Percentiles rank a stretch among this genome's conserved stretches.
Evolutionary conservation across 2,797 vertebrate genomes (phyloP).

Genomic region (Podarcis siculus): DNA sequence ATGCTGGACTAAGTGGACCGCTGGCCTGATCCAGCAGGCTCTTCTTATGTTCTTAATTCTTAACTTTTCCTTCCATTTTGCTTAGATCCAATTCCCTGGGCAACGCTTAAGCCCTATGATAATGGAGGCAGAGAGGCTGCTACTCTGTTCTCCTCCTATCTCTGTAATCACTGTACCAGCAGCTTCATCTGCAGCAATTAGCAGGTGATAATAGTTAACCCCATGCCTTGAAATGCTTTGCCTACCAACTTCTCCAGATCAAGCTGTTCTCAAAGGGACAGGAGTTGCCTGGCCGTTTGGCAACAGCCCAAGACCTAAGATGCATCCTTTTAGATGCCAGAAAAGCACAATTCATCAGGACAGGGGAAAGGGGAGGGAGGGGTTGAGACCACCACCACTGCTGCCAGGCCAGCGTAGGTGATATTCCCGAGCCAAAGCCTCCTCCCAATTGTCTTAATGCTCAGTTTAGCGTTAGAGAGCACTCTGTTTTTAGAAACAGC

Average conservation of each 20-base stretch:
- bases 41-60: too few relatives aligned
- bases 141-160: neutral
- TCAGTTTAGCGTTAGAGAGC: conserved; percentile 47
- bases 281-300: neutral
- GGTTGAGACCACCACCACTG: neutral
- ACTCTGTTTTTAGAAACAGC: conserved; percentile 75
- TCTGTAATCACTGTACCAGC: neutral
- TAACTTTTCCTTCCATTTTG: neutral
- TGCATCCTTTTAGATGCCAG: neutral
- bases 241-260: neutral
- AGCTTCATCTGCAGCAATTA: neutral
- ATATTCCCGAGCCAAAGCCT: neutral
- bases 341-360: conserved; percentile 8
- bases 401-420: neutral
- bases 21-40: too few relatives aligned
- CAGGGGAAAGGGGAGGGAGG: neutral
- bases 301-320: neutral
- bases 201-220: neutral
- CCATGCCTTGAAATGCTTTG: neutral
- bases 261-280: neutral
- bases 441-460: conserved; percentile 32
- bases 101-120: neutral
- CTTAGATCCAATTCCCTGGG: neutral
- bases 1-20: too few relatives aligned
- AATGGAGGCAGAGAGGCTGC: neutral